Percentiles rank a stretch among this genome's conserved stretches.
These are phyloP conservation scores for Podarcis muralis DNA, from an alignment of 2,113 vertebrate genomes.

Conservation along the genomic window DNA sequence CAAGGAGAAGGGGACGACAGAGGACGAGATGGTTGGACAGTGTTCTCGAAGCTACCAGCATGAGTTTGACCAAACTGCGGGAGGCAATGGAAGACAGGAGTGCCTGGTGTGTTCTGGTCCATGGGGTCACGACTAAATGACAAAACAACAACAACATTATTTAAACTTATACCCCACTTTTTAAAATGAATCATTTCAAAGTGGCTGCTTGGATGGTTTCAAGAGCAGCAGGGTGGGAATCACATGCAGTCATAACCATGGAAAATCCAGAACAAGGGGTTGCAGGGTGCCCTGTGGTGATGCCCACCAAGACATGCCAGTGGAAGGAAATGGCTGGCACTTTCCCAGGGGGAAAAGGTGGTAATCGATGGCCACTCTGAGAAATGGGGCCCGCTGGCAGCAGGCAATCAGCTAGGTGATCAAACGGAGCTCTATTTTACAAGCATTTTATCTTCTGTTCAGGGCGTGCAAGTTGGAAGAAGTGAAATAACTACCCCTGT, in stretches of 20 bases:
- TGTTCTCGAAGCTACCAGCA: too few species aligned
- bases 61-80: too few species aligned
- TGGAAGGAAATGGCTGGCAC: not conserved
- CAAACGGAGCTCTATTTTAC: slow-evolving; percentile 55
- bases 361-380: not conserved
- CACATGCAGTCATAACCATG: not conserved
- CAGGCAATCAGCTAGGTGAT: slow-evolving; percentile 56
- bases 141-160: too few species aligned
- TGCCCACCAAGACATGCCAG: not conserved
- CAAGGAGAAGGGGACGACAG: too few species aligned
- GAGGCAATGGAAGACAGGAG: too few species aligned
- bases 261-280: not conserved
- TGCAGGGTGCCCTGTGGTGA: not conserved
- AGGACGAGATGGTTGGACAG: too few species aligned
- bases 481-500: slow-evolving; percentile 65
- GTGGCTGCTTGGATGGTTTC: not conserved
- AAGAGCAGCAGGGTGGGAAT: not conserved
- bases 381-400: slow-evolving; percentile 54
- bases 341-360: not conserved
- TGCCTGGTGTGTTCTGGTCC: too few species aligned
- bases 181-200: not conserved
- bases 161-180: not conserved
- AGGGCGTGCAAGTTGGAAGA: slow-evolving; percentile 55
- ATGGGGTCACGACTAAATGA: too few species aligned
- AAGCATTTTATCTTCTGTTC: slow-evolving; percentile 67